Base-by-base conservation (phyloP, 2,888 invertebrate species). In the Philopedon plagiatum region DNA sequence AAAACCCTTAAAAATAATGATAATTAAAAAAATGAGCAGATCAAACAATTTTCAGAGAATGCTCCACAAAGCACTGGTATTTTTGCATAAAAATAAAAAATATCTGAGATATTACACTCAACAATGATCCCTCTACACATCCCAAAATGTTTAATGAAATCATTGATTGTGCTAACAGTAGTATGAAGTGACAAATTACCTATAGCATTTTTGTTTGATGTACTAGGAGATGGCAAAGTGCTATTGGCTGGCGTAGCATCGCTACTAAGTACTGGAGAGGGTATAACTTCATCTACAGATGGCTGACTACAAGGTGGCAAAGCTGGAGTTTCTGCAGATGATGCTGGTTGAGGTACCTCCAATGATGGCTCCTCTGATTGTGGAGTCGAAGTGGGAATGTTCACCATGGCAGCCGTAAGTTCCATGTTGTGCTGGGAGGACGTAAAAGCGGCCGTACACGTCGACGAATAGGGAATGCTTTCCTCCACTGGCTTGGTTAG, bases 361-460 rank as follows among this genome's bases (percentile, higher is more conserved):
- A 73, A 73, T 15, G 76, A 34, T 54, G 72, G 74, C 29, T 74
- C 73, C 19, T 78, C 79, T 0, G 70, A 60, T 1, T 71, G 73
- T 46, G 73, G 74, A 7, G 76, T 63, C 3, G 77, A 37, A 49
- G 75, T 49, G 19, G 80, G 79, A 2, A 93, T 90, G 58, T 93
- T 92, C 11, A 94, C 93, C 90, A 94, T 93, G 1, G 93, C 93
- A 8, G 93, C 92, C 0, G 94, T 94, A 9, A 94, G 85, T 0
- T 93, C 93, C 87, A 94, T 90, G 80, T 94, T 94, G 82, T 94
- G 94, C 68, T 93, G 92, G 0, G 94, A 93, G 5, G 94, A 91
- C 0, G 94, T 94, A 81, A 94, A 95, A 1, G 94, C 92, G 5
- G 94, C 94, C 5, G 90, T 90, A 81, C 92, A 92, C 0, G 91